Evolutionary conservation across 1,140 invertebrate genomes (phyloP).

Genomic region (Brachystomella parvula): DNA sequence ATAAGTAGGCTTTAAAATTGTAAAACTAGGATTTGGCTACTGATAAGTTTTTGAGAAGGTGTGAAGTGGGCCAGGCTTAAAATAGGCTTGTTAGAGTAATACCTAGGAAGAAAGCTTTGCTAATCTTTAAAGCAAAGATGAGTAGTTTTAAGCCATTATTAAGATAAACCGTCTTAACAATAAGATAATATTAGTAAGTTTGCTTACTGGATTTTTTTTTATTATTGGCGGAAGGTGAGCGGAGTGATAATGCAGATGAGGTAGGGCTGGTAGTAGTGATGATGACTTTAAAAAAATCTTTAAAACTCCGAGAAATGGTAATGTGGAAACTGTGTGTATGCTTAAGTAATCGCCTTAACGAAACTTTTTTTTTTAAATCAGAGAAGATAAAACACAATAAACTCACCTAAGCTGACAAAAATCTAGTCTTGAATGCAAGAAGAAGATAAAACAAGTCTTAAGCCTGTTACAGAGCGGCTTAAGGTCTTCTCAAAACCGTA

Average conservation of each 20-base stretch:
- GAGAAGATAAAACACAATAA: slow-evolving; percentile 44
- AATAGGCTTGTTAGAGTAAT: slow-evolving; percentile 5
- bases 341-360: slow-evolving; percentile 43
- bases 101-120: no score
- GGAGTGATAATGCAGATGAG: no score
- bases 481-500: slow-evolving; percentile 43
- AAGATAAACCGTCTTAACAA: slow-evolving; percentile 3
- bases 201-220: slow-evolving; percentile 5
- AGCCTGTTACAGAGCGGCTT: slow-evolving; percentile 45
- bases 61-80: slow-evolving; percentile 16
- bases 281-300: not conserved
- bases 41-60: no score
- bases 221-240: not conserved
- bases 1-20: no score
- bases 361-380: slow-evolving; percentile 41
- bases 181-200: slow-evolving; percentile 7
- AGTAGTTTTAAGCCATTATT: not conserved
- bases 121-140: slow-evolving; percentile 26
- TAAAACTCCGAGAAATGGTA: slow-evolving; percentile 11
- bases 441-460: slow-evolving; percentile 45
- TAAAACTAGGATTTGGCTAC: no score
- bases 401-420: slow-evolving; percentile 44
- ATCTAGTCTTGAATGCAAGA: slow-evolving; percentile 43
- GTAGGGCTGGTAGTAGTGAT: no score
- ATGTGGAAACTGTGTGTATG: slow-evolving; percentile 18